These are phyloP conservation scores for Phylloscopus whistleri DNA, from an alignment of 2,113 vertebrate species.

Conservation along the genomic window DNA sequence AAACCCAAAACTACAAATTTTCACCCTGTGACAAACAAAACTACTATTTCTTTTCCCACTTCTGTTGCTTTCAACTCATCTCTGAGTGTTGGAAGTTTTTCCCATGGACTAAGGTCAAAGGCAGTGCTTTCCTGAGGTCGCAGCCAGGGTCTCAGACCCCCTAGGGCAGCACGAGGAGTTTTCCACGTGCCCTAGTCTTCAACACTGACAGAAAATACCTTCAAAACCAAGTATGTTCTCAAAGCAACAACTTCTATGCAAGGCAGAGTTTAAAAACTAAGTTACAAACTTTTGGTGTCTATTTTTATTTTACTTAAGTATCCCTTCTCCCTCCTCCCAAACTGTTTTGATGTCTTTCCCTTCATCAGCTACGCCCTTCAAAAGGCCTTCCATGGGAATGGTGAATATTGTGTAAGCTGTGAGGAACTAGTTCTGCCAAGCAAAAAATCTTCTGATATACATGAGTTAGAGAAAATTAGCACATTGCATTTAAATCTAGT, in stretches of 20 bases:
- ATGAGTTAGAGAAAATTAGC: not conserved
- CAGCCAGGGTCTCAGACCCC: too few species aligned
- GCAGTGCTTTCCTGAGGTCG: too few species aligned
- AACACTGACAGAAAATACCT: not conserved
- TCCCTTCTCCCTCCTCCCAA: not conserved
- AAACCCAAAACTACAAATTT: too few species aligned
- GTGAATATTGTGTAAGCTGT: not conserved
- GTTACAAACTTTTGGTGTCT: not conserved
- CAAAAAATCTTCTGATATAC: not conserved
- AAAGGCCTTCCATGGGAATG: not conserved
- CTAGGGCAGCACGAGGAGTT: too few species aligned
- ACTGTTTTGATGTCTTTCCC: not conserved
- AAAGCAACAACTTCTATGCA: not conserved
- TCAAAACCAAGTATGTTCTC: not conserved
- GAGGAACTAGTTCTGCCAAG: not conserved
- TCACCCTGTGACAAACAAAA: too few species aligned
- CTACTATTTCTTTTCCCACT: too few species aligned
- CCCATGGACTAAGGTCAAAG: too few species aligned
- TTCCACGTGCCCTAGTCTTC: too few species aligned
- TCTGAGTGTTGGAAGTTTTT: too few species aligned
- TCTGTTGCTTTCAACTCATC: too few species aligned
- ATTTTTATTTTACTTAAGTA: not conserved
- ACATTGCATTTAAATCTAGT: not conserved
- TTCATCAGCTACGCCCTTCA: not conserved
- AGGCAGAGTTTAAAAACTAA: not conserved